Evolutionary conservation across 2,888 invertebrate species (phyloP), one percentile per base, ranked within the genome.

Genomic region (Eueremaeus valkanovi): DNA sequence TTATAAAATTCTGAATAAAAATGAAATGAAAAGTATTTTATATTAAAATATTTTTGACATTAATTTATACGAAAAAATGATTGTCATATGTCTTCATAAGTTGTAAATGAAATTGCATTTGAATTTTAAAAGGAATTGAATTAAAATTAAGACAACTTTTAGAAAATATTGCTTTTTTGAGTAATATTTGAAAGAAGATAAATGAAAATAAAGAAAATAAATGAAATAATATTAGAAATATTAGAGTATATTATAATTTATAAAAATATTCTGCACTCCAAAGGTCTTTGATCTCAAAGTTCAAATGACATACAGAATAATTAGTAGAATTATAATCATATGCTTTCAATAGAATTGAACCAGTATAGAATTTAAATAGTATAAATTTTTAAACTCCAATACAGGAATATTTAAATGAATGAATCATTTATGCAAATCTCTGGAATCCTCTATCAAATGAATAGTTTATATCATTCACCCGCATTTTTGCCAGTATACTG

Each of bases 1-100:
- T n/a, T n/a, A n/a, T n/a, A n/a, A 33, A 63, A 33, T 63, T 29
- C 1, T 24, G 31, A n/a, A 33, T 24, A 11, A 1, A 63, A 63
- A 63, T 63, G 33, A n/a, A 16, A 63, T 31, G 33, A 33, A 33
- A 63, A 49, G n/a, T 55, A 55, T 45, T 45, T 55, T 55, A 13
- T 55, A 55, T 55, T 45, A 55, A 1, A 9, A 27, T 55, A 16
- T n/a, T 33, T 18, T 31, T 33, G 61, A 61, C 61, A 63, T n/a
- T 63, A 63, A 63, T 63, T 63, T 63, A 63, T 63, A 33, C 61
- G 9, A 11, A 9, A 63, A 63, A 16, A 63, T 63, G 61, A 63
- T 63, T 63, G 61, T 63, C 61, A 63, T 63, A 63, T 33, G 61
- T 27, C 55, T 55, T 55, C n/a, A 45, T 45, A 18, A 27, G 11